phyloP scores from a whole-genome alignment of 2,113 vertebrate species.

The Tyto alba region DNA sequence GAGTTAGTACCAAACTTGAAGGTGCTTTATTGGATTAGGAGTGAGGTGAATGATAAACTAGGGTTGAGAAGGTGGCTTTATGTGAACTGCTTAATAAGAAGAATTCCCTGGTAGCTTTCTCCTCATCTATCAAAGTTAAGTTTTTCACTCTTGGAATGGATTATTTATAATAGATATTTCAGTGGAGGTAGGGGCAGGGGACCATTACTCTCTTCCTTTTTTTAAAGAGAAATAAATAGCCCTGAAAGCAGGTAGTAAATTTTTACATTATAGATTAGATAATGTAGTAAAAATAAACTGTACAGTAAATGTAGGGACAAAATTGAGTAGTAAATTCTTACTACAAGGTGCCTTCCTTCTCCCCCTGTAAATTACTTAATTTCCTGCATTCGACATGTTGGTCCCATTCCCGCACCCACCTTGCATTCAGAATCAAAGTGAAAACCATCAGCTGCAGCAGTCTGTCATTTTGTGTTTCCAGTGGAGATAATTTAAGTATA shows the following conservation, averaged over 20 bases:
- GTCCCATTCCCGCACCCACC: background rate
- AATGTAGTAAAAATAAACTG: slow-evolving; percentile 18
- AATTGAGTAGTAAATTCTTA: slow-evolving; percentile 59
- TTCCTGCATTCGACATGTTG: background rate
- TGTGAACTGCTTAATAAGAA: background rate
- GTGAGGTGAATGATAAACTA: slow-evolving; percentile 2
- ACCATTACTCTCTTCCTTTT: background rate
- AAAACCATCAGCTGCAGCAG: slow-evolving; percentile 36
- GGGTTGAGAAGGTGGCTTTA: background rate
- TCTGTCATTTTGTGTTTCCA: slow-evolving; percentile 64
- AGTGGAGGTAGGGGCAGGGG: background rate
- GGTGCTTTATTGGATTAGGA: background rate
- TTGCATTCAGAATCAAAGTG: slow-evolving; percentile 37
- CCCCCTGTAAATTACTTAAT: slow-evolving; percentile 46
- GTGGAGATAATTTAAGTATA: slow-evolving; percentile 66
- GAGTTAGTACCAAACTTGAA: background rate
- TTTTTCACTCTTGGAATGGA: background rate
- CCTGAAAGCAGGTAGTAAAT: slow-evolving; percentile 13
- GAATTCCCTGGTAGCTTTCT: background rate
- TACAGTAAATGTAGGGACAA: slow-evolving; percentile 10
- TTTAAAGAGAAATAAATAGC: background rate
- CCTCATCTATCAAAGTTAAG: background rate
- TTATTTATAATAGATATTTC: background rate
- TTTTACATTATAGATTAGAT: slow-evolving; percentile 14
- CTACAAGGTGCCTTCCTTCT: slow-evolving; percentile 33